Conservation (phyloP, 1,140 invertebrate genomes). For the Heliconius hermathena region DNA sequence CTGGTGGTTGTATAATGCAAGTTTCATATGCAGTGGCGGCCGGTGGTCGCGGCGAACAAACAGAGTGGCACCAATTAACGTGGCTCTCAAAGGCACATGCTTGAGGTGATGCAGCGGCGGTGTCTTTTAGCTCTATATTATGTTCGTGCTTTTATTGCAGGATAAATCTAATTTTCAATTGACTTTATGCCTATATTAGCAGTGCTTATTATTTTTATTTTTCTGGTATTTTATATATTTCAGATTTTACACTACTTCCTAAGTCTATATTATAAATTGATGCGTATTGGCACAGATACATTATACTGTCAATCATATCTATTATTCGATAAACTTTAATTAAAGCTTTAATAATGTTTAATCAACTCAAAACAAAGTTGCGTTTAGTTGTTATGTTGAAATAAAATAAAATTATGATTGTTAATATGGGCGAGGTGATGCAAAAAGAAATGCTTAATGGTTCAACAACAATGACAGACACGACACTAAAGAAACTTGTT, state of each 20-base stretch:
- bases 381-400: not conserved
- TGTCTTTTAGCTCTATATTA: slow-evolving; percentile 57
- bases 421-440: not conserved
- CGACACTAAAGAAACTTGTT: not conserved
- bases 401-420: too few relatives aligned
- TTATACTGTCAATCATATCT: not conserved
- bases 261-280: too few relatives aligned
- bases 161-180: slow-evolving; percentile 59
- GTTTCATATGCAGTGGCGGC: slow-evolving; percentile 18
- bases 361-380: not conserved
- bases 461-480: not conserved
- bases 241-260: not conserved
- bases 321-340: not conserved
- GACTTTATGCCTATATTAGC: not conserved
- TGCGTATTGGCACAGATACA: too few relatives aligned
- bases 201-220: not conserved
- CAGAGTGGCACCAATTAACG: slow-evolving; percentile 71
- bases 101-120: slow-evolving; percentile 60
- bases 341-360: not conserved
- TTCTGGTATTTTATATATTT: not conserved
- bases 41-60: slow-evolving; percentile 44
- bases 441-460: not conserved
- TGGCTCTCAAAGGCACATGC: slow-evolving; percentile 62
- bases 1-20: slow-evolving; percentile 12
- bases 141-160: slow-evolving; percentile 60